A percentile compares a stretch with the other conserved stretches of the same genome.
Evolutionary conservation across 2,113 vertebrate species (phyloP).

Genomic region (human (Homo sapiens)): GRCh38 chr1:155969001-155969500

Average conservation of each 20-base stretch:
- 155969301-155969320: slow-evolving; percentile 75
- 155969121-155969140: not conserved
- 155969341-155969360: not conserved
- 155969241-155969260: slow-evolving; percentile 93
- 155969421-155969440: not conserved
- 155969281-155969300: slow-evolving; percentile 94
- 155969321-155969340: slow-evolving; percentile 3
- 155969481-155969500: not conserved
- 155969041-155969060: not conserved
- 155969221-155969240: slow-evolving; percentile 96
- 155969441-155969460: not conserved
- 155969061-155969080: not conserved
- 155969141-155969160: slow-evolving; percentile 87
- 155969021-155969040: not conserved
- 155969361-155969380: not conserved
- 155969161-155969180: slow-evolving; percentile 96
- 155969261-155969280: slow-evolving; percentile 91
- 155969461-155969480: not conserved
- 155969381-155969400: not conserved
- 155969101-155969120: not conserved
- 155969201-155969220: slow-evolving; percentile 94
- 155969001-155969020: not conserved
- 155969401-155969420: not conserved
- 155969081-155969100: not conserved
- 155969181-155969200: slow-evolving; percentile 96